Evolutionary conservation across 2,113 vertebrate genomes (phyloP), one percentile per base, ranked within the genome.

Genomic region (Mormoops blainvillei): DNA sequence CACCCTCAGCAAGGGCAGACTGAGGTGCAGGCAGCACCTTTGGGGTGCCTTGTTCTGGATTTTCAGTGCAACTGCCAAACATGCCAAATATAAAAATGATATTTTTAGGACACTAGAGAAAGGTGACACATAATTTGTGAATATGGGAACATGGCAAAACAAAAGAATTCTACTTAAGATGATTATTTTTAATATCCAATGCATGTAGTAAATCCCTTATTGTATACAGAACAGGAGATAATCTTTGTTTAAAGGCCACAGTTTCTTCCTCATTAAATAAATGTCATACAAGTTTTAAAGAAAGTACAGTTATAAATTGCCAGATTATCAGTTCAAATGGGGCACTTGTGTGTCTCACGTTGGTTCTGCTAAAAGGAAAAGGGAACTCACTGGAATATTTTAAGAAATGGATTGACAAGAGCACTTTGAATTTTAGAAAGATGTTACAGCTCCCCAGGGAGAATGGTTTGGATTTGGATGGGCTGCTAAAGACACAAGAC

Each of bases 1-100:
- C 7, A 2, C 1, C 13, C 41, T 61, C 20, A 9, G 20, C 86
- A 20, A 1, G 3, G 1, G 28, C n/a, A 50, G 19, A 38, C 2
- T 0, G 5, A 63, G 31, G 0, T 31, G 0, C 26, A 28, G 0
- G 3, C 20, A 5, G 3, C 26, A 9, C 28, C 63, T 80, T 16
- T 20, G 38, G 11, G 18, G 3, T 3, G 0, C 9, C 6, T 10
- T 8, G 0, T 41, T 61, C 13, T 89, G 38, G 14, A 13, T 38
- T 26, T 38, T 45, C 71, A 73, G 45, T 31, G 22, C n/a, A 20
- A 26, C 16, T 2, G 1, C 26, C 61, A 54, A 20, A 22, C 36
- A 22, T 0, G 10, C 26, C n/a, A 43, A 28, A 20, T 10, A 45
- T 28, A 45, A 68, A 54, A 56, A 56, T 45, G 13, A 41, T 13